Conservation (phyloP, 2,888 invertebrate genomes). For the Fabriciana adippe region DNA sequence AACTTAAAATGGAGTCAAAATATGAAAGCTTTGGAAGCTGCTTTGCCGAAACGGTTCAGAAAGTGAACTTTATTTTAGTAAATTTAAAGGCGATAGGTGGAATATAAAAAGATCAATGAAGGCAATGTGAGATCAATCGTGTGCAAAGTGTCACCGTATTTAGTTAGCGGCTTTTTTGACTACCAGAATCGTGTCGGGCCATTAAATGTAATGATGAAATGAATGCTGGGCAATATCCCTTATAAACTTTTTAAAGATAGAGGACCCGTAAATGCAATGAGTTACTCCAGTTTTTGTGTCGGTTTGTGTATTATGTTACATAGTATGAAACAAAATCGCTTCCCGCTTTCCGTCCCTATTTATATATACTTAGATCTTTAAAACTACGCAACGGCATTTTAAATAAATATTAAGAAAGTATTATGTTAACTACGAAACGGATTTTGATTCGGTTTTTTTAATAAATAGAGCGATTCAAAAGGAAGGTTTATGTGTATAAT, state of each 20-base stretch:
- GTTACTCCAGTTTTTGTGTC: not conserved
- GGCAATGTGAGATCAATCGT: constrained; percentile 47
- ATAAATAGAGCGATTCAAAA: too few relatives aligned
- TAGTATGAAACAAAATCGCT: too few relatives aligned
- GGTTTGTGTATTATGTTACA: not conserved
- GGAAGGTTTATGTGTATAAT: too few relatives aligned
- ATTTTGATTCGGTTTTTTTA: too few relatives aligned
- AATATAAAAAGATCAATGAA: constrained; percentile 24
- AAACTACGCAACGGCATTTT: too few relatives aligned
- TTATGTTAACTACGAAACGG: too few relatives aligned
- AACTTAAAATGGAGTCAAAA: constrained; percentile 15
- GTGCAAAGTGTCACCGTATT: constrained; percentile 61
- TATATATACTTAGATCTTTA: too few relatives aligned
- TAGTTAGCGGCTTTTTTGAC: constrained; percentile 72
- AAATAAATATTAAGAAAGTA: too few relatives aligned
- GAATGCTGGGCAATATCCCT: too few relatives aligned
- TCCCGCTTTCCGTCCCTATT: too few relatives aligned
- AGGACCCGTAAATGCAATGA: too few relatives aligned
- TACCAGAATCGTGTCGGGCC: constrained; percentile 28
- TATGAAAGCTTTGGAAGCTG: constrained; percentile 8
- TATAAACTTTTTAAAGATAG: too few relatives aligned
- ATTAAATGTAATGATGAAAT: constrained; percentile 6
- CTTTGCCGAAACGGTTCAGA: constrained; percentile 12
- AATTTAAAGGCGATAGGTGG: constrained; percentile 7
- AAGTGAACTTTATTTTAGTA: constrained; percentile 1